phyloP scores from a whole-genome alignment of 1,140 invertebrate species.

The Zelostemma sp. region DNA sequence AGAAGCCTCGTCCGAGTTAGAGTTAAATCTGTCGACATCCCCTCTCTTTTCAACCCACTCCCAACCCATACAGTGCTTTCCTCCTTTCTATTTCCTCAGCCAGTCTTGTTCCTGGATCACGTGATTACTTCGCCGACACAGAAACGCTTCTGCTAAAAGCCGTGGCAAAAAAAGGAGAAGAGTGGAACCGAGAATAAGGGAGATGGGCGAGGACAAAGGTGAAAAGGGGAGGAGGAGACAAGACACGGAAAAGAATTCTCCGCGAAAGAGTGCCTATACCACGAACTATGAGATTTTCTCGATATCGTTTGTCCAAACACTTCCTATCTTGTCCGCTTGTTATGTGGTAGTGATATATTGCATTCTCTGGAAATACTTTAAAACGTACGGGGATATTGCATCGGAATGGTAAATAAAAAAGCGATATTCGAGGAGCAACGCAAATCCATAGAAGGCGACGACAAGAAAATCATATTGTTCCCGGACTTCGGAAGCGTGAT shows the following conservation, averaged over 20 bases:
- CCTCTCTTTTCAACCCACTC: slow-evolving; percentile 14
- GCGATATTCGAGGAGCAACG: too few relatives aligned
- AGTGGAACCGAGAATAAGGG: slow-evolving; percentile 26
- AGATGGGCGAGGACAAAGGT: slow-evolving; percentile 12
- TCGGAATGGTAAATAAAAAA: neutral
- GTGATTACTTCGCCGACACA: slow-evolving; percentile 61
- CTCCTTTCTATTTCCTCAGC: slow-evolving; percentile 30
- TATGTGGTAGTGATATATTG: slow-evolving; percentile 29
- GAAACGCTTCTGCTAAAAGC: slow-evolving; percentile 63
- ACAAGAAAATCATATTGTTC: neutral
- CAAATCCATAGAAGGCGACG: too few relatives aligned
- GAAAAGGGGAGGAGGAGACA: neutral
- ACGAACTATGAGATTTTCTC: slow-evolving; percentile 34
- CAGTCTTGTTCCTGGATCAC: slow-evolving; percentile 55
- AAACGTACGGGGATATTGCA: neutral
- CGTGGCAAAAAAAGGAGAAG: slow-evolving; percentile 31
- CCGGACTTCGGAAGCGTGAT: too few relatives aligned
- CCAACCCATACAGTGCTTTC: neutral
- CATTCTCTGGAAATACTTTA: slow-evolving; percentile 10
- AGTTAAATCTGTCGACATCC: slow-evolving; percentile 32
- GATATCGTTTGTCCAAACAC: slow-evolving; percentile 46
- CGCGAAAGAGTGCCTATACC: slow-evolving; percentile 29
- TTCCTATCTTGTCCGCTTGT: slow-evolving; percentile 26
- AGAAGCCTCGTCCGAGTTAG: slow-evolving; percentile 11
- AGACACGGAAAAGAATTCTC: slow-evolving; percentile 32